phyloP scores from a whole-genome alignment of 1,140 invertebrate genomes.

The Piezodorus guildinii region DNA sequence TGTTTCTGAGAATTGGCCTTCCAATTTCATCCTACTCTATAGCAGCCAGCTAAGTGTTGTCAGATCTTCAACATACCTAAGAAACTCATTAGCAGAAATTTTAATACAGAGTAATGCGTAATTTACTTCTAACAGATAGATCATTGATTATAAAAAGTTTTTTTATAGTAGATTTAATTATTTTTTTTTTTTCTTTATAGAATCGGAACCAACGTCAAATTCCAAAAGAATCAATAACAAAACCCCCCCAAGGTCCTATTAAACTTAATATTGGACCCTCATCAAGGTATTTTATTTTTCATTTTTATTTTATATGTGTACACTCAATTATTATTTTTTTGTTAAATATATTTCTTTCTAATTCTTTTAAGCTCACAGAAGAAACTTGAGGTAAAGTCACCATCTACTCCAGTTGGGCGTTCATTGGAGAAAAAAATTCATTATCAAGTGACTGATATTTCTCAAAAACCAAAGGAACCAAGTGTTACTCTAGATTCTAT shows the following conservation, averaged over 20 bases:
- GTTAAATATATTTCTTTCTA: background rate
- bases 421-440: slow-evolving; percentile 49
- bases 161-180: too few species aligned
- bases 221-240: background rate
- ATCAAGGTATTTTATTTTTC: background rate
- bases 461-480: slow-evolving; percentile 33
- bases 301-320: too few species aligned
- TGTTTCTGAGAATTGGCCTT: too few species aligned
- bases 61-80: too few species aligned
- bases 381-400: background rate
- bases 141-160: too few species aligned
- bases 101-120: too few species aligned
- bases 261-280: background rate
- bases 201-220: background rate
- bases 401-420: slow-evolving; percentile 23
- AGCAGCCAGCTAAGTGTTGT: too few species aligned
- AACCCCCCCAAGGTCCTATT: background rate
- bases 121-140: too few species aligned
- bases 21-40: too few species aligned
- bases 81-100: too few species aligned
- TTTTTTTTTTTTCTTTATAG: background rate
- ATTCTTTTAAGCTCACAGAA: background rate
- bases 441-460: slow-evolving; percentile 26
- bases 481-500: slow-evolving; percentile 76
- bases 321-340: background rate